Base-by-base conservation (phyloP, 2,113 vertebrate genomes). In the Paracanthobrama guichenoti region DNA sequence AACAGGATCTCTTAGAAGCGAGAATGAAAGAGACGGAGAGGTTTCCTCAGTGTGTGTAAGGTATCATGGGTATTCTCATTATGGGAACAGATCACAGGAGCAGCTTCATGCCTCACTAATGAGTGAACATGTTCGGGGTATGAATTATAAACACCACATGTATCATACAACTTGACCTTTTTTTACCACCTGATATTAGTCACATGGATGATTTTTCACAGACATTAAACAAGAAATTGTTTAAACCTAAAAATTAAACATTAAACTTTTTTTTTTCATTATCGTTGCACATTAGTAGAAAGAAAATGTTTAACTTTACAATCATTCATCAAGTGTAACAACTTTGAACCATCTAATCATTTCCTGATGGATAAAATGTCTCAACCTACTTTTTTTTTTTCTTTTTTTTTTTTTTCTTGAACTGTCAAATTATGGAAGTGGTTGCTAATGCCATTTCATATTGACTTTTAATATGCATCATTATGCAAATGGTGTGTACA, bases 1-100 rank as follows among this genome's bases (percentile, higher is more conserved):
- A 14, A 57, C 28, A 18, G 39, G 72, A 46, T 67, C 35, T 69
- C 35, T 83, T 22, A 78, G 71, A 79, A 55, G 42, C 77, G 39
- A 57, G 42, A 87, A 91, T 90, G 89, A 90, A 88, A 90, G 88
- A 86, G 87, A 85, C 76, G 84, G 71, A 71, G 81, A n/a, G 35
- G 55, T 59, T 59, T 24, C 39, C 39, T 72, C 39, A 7, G 69
- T 72, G 39, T 72, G 22, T 44, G 11, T 24, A 42, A 79, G 22
- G 76, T 44, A 62, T 79, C 13, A 16, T 79, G 57, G 57, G 76
- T 44, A 59, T 78, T 59, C 22, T 78, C 53, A 78, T 78, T 24
- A 78, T 14, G 28, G 9, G 6, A 78, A n/a, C 31, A 35, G 53
- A 78, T 59, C 53, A 77, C 10, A 78, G 53, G 31, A 59, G 53